Percentiles rank a stretch among this genome's conserved stretches.
Evolutionary conservation across 2,797 vertebrate genomes (phyloP).

Genomic region (Poeciliopsis paucimaculata): DNA sequence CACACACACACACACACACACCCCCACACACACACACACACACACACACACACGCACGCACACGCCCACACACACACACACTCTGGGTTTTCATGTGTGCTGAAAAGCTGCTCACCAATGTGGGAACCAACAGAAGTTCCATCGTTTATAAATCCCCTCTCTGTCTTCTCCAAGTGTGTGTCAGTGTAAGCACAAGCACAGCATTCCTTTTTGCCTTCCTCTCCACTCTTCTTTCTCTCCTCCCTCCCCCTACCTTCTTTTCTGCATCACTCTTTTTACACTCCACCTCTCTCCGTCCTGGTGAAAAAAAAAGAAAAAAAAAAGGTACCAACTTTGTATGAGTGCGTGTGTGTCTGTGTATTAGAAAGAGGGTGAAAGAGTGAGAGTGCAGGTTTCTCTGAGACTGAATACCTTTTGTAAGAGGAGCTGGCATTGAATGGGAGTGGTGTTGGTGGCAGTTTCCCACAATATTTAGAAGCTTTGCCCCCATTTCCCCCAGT

Average conservation of each 20-base stretch:
- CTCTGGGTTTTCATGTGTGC: conserved; percentile 55
- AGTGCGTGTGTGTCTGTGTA: conserved; percentile 32
- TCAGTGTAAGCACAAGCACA: conserved; percentile 59
- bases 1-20: not conserved
- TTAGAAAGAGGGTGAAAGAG: conserved; percentile 44
- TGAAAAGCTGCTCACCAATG: conserved; percentile 60
- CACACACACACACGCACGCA: not conserved
- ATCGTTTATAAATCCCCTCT: conserved; percentile 71
- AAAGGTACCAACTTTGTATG: conserved; percentile 49
- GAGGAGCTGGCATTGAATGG: conserved; percentile 73
- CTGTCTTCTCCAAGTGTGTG: conserved; percentile 60
- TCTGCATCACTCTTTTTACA: conserved; percentile 33
- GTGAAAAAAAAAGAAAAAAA: conserved; percentile 50
- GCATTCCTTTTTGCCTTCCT: conserved; percentile 69
- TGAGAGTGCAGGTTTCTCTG: conserved; percentile 64
- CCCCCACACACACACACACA: not conserved
- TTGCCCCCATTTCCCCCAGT: conserved; percentile 8
- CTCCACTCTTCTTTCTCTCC: conserved; percentile 39
- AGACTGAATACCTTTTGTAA: conserved; percentile 79
- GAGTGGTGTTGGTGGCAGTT: conserved; percentile 78
- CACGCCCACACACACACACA: conserved; percentile 9
- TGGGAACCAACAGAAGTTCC: conserved; percentile 70
- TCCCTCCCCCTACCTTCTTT: conserved; percentile 24
- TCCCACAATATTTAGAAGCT: conserved; percentile 78
- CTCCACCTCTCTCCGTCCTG: conserved; percentile 27